Base-by-base conservation (phyloP, 2,113 vertebrate species). In the Alethe diademata region DNA sequence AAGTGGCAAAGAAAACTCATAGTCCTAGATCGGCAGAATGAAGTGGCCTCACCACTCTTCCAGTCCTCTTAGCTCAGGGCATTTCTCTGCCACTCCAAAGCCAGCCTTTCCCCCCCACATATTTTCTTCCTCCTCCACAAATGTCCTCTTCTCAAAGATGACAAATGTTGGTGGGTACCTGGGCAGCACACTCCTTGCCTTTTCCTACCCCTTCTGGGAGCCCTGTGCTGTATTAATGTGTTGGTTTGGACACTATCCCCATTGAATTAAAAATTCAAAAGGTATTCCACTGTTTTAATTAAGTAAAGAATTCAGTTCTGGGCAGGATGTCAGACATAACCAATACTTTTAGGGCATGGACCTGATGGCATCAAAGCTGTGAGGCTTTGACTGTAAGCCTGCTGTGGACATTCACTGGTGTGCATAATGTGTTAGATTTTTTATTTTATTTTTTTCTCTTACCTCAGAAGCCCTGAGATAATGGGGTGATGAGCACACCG, bases 81-180 rank as follows among this genome's bases (percentile, higher is more conserved):
- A 25, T 57, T 88, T 83, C 47, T 66, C 33, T 90, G 33, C 24
- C 19, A 19, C 82, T 56, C 26, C 56, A 80, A 78, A 29, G 15
- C 17, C 33, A 51, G 35, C 24, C 11, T 42, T 11, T 2, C 2
- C 0, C 0, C 6, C 14, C 22, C 4, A 40, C 1, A 1, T 2
- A 1, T 86, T 74, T 74, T 56, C 19, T 64, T 57, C 8, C 11
- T 61, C n/a, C 12, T 35, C 66, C 51, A 15, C 16, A 62, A 66
- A 86, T 1, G 0, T 40, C 47, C 12, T 9, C 28, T 71, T 86
- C 69, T 60, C 50, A 91, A 84, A 60, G 56, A 31, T 71, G 31
- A 4, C 40, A 72, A 19, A 6, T 57, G 8, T 17, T 86, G 29
- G 19, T 51, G 38, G 31, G 7, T 57, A 78, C 13, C 31, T 51